phyloP scores from a whole-genome alignment of 2,888 invertebrate species.

The Trissonchulus sp. region DNA sequence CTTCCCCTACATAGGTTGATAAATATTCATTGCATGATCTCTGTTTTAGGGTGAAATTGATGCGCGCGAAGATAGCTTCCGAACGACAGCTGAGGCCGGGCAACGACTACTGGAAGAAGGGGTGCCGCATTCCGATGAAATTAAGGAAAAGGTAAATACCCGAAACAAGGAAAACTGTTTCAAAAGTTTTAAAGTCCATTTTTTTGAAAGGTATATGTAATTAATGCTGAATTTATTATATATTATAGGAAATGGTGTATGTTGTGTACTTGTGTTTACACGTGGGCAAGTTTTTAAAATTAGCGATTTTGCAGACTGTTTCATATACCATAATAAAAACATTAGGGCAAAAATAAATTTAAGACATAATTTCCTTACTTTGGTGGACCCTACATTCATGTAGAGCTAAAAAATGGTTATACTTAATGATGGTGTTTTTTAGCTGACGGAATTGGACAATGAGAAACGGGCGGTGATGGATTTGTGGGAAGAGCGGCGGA shows the following conservation, averaged over 20 bases:
- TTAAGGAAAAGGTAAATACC: constrained; percentile 74
- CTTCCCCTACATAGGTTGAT: too few species aligned
- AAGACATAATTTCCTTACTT: background rate
- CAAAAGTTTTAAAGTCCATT: too few species aligned
- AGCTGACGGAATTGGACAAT: constrained; percentile 25
- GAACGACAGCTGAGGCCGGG: constrained; percentile 77
- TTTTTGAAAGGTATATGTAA: too few species aligned
- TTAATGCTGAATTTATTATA: too few species aligned
- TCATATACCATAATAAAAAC: constrained; percentile 19
- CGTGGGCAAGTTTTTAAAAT: too few species aligned
- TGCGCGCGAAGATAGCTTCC: constrained; percentile 90
- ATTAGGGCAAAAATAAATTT: background rate
- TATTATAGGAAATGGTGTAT: too few species aligned
- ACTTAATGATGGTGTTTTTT: constrained; percentile 28
- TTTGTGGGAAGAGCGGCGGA: constrained; percentile 91
- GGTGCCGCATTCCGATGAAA: constrained; percentile 85
- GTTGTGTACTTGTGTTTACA: too few species aligned
- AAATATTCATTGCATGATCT: too few species aligned
- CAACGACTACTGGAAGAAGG: constrained; percentile 74
- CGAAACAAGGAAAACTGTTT: too few species aligned
- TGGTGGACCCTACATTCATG: too few species aligned
- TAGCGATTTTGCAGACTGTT: too few species aligned
- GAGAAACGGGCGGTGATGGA: constrained; percentile 75
- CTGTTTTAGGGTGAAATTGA: constrained; percentile 81
- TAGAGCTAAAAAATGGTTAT: too few species aligned